These are phyloP conservation scores for Brienomyrus longianalis DNA, from an alignment of 2,113 vertebrate genomes.

Conservation along the genomic window DNA sequence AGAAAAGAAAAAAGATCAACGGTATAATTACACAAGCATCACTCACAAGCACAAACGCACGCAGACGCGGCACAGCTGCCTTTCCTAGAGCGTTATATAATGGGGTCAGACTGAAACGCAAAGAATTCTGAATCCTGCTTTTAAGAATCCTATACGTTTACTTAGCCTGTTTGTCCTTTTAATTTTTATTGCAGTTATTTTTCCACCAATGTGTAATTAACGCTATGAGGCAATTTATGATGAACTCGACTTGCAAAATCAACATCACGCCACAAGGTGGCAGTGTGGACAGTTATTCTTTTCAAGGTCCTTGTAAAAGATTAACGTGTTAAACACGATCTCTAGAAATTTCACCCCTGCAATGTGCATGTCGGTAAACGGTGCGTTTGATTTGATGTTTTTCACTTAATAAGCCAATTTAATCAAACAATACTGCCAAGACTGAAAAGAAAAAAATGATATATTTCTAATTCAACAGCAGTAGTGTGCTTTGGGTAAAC, in stretches of 20 bases:
- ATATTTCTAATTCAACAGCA: background rate
- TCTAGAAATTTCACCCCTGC: background rate
- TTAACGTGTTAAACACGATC: slow-evolving; percentile 6
- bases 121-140: background rate
- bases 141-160: background rate
- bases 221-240: slow-evolving; percentile 8
- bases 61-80: background rate
- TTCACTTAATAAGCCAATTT: slow-evolving; percentile 5
- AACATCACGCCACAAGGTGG: slow-evolving; percentile 59
- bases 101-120: background rate
- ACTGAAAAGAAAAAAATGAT: background rate
- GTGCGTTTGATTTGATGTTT: background rate
- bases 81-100: background rate
- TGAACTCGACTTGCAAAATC: slow-evolving; percentile 28
- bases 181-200: slow-evolving; percentile 6
- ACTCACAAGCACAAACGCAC: background rate
- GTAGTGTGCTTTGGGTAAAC: background rate
- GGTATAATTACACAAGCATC: background rate
- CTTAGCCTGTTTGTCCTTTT: background rate
- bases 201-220: slow-evolving; percentile 3
- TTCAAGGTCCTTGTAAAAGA: slow-evolving; percentile 15
- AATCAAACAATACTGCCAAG: background rate
- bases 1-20: background rate
- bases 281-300: slow-evolving; percentile 49
- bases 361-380: background rate